A percentile compares a stretch with the other conserved stretches of the same genome.
phyloP scores from a whole-genome alignment of 92 coral and sea anemone genomes.

The Epizoanthus rinbou region DNA sequence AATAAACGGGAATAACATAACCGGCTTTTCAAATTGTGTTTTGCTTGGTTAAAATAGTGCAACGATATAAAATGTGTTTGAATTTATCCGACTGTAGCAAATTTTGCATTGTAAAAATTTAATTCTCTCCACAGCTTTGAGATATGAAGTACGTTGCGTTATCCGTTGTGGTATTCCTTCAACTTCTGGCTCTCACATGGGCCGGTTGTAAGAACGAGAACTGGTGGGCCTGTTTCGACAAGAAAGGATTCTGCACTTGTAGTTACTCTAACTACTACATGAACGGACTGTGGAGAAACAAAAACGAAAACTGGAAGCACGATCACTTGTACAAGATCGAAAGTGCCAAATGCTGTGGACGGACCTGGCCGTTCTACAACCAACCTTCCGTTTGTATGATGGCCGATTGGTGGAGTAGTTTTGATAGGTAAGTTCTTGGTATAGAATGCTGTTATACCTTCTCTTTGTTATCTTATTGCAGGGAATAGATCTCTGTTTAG shows the following conservation, averaged over 20 bases:
- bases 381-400: constrained; percentile 28
- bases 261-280: background rate
- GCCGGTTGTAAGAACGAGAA: background rate
- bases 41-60: no score
- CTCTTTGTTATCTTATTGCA: no score
- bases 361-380: background rate
- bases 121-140: no score
- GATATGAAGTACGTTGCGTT: no score
- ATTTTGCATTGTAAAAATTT: no score
- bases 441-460: no score
- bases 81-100: no score
- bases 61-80: no score
- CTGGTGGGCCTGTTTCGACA: constrained; percentile 21
- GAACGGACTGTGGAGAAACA: constrained; percentile 2
- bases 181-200: constrained; percentile 14
- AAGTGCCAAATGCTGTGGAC: constrained; percentile 21
- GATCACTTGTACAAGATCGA: constrained; percentile 8
- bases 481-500: no score
- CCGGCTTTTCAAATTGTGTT: no score
- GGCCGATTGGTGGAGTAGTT: constrained; percentile 33
- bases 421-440: constrained; percentile 13
- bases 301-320: background rate
- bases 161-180: no score
- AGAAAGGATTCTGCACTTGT: background rate
- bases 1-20: no score